A percentile compares a stretch with the other conserved stretches of the same genome.
Evolutionary conservation across 37 sponge, comb jelly and placozoan genomes (phyloP).

Genomic region (Corticium candelabrum): DNA sequence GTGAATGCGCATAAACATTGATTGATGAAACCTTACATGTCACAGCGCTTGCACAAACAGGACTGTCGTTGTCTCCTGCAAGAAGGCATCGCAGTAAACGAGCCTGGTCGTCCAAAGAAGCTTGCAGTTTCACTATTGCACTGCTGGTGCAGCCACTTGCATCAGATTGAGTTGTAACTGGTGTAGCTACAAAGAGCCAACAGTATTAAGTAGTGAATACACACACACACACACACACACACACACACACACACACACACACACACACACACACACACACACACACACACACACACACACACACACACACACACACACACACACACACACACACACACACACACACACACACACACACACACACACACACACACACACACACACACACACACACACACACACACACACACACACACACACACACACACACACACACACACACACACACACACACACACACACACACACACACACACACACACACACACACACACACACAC

Average conservation of each 20-base stretch:
- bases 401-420: conserved; percentile 5
- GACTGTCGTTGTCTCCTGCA: too few relatives aligned
- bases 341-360: conserved; percentile 5
- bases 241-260: conserved; percentile 5
- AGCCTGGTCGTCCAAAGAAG: too few relatives aligned
- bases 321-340: conserved; percentile 5
- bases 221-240: conserved; percentile 5
- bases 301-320: conserved; percentile 5
- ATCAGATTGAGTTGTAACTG: too few relatives aligned
- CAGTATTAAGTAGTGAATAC: too few relatives aligned
- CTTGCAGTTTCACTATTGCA: too few relatives aligned
- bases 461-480: conserved; percentile 5
- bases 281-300: conserved; percentile 5
- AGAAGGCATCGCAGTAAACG: too few relatives aligned
- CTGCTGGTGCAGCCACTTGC: too few relatives aligned
- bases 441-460: conserved; percentile 5
- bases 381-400: conserved; percentile 5
- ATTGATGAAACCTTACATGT: too few relatives aligned
- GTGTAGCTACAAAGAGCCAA: too few relatives aligned
- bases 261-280: conserved; percentile 5
- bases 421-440: conserved; percentile 5
- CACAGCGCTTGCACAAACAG: too few relatives aligned
- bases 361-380: conserved; percentile 5
- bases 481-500: conserved; percentile 5
- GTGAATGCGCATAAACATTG: too few relatives aligned